These are phyloP conservation scores for Caenorhabditis macrosperma DNA, from an alignment of 2,888 invertebrate genomes.

Conservation along the genomic window DNA sequence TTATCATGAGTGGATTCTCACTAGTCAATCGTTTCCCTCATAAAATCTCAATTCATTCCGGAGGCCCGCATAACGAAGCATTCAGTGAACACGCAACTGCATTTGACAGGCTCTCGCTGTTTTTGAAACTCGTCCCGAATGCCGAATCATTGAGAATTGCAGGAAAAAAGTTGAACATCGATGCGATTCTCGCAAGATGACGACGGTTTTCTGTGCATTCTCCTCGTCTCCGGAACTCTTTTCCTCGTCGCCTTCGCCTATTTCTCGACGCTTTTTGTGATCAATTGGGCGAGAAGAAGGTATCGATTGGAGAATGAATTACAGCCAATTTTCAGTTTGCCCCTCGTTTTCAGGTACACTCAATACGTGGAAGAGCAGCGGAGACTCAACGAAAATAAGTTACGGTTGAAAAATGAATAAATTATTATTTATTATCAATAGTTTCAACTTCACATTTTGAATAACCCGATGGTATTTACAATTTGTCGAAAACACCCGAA, in stretches of 20 bases:
- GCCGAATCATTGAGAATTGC: too few relatives aligned
- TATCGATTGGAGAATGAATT: neutral
- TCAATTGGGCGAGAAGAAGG: constrained; percentile 53
- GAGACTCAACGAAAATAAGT: constrained; percentile 16
- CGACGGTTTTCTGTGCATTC: constrained; percentile 55
- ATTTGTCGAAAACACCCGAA: too few relatives aligned
- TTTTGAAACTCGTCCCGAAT: too few relatives aligned
- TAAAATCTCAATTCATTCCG: neutral
- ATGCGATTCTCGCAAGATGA: constrained; percentile 38
- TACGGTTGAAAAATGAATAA: constrained; percentile 35
- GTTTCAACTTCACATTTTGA: too few relatives aligned
- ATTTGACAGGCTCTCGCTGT: too few relatives aligned
- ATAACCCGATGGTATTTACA: too few relatives aligned
- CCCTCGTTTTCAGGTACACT: constrained; percentile 15
- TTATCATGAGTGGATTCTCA: too few relatives aligned
- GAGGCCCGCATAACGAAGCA: too few relatives aligned
- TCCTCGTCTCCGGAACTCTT: constrained; percentile 59
- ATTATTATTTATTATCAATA: neutral
- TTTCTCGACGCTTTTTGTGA: constrained; percentile 54
- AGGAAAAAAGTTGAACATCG: neutral
- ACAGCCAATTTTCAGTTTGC: too few relatives aligned
- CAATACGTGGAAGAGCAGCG: constrained; percentile 28
- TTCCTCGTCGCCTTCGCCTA: constrained; percentile 59
- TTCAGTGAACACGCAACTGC: too few relatives aligned
- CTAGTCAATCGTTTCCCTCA: neutral